A percentile compares a stretch with the other conserved stretches of the same genome.
These are phyloP conservation scores for Neotoxoptera formosana DNA, from an alignment of 1,140 invertebrate genomes.

Conservation along the genomic window DNA sequence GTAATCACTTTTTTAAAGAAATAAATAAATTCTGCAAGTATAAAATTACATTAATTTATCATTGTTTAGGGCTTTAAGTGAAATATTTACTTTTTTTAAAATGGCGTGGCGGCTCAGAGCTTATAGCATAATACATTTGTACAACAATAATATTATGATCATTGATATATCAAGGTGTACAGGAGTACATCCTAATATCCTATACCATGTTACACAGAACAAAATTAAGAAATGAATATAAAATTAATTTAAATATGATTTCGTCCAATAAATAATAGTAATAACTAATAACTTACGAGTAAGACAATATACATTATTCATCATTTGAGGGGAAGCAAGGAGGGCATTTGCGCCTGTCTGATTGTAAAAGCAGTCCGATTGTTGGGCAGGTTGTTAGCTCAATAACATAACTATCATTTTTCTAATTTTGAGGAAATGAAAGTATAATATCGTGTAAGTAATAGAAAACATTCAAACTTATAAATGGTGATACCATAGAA, in stretches of 20 bases:
- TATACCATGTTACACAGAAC: not conserved
- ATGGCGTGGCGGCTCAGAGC: not conserved
- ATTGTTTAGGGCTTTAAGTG: not conserved
- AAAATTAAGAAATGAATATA: not conserved
- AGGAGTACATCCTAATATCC: too few species aligned
- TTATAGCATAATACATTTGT: too few species aligned
- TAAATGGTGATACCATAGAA: too few species aligned
- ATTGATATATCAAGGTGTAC: not conserved
- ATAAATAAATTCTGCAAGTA: not conserved
- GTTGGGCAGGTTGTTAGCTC: too few species aligned
- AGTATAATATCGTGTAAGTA: too few species aligned
- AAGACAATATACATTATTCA: not conserved
- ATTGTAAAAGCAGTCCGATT: too few species aligned
- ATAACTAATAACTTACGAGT: not conserved
- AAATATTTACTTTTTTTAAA: not conserved
- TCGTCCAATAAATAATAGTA: not conserved
- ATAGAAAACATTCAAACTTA: too few species aligned
- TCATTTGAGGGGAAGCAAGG: too few species aligned
- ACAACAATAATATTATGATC: not conserved
- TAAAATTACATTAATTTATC: not conserved
- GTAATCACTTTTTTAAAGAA: not conserved
- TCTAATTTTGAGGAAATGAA: too few species aligned
- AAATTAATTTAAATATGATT: not conserved
- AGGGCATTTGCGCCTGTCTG: too few species aligned
- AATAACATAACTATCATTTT: too few species aligned